Evolutionary conservation across 1,140 invertebrate species (phyloP).

Genomic region (Watersipora subatra): DNA sequence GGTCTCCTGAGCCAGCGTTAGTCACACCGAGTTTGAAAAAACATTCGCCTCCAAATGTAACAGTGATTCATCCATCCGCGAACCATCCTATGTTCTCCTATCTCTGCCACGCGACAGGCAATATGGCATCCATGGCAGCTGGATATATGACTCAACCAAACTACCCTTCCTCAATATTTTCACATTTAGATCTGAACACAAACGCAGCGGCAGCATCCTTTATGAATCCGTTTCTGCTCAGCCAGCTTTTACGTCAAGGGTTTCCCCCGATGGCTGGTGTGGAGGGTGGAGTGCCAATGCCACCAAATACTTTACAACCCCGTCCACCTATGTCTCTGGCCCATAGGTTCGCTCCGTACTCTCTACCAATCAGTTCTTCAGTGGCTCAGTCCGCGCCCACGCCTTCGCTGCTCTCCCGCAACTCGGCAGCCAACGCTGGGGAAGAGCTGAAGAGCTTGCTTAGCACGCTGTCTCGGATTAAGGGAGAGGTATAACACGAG

Average conservation of each 20-base stretch:
- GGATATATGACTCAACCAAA: not conserved
- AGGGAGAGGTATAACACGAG: not conserved
- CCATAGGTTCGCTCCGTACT: not conserved
- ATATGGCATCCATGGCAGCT: not conserved
- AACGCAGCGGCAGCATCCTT: not conserved
- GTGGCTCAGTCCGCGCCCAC: not conserved
- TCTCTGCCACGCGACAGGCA: not conserved
- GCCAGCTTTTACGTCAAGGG: not conserved
- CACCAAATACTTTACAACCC: not conserved
- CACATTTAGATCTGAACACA: not conserved
- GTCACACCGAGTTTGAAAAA: not conserved
- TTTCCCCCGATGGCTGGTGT: not conserved
- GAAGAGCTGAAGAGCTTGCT: not conserved
- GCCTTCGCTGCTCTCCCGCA: not conserved
- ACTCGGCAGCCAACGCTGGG: not conserved
- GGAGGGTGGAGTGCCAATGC: not conserved
- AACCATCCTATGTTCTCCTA: conserved; percentile 4
- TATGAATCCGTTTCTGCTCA: not conserved
- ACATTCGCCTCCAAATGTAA: not conserved
- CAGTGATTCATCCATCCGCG: not conserved
- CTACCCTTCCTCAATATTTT: not conserved
- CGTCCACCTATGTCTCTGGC: no score
- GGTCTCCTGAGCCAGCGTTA: not conserved
- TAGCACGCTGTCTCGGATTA: not conserved
- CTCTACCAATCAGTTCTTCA: not conserved